A percentile compares a stretch with the other conserved stretches of the same genome.
These are phyloP conservation scores for Rhyacophila brunnea DNA, from an alignment of 1,140 invertebrate genomes.

Conservation along the genomic window DNA sequence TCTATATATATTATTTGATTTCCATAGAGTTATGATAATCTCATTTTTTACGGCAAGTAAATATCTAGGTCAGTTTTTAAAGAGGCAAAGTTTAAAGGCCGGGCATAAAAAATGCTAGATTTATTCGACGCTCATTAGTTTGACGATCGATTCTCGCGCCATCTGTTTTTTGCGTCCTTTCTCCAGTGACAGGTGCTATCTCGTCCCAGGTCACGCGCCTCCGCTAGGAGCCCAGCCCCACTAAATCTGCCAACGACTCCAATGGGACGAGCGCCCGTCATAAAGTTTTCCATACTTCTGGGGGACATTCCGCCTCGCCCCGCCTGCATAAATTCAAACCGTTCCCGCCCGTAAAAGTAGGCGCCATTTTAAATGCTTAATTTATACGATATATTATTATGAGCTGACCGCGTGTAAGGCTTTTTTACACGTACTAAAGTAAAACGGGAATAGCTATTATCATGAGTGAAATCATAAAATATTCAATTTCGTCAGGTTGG, in stretches of 20 bases:
- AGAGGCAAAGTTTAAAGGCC: no score
- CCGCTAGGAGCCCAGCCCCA: background rate
- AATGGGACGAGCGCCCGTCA: constrained; percentile 25
- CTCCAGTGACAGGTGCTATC: constrained; percentile 16
- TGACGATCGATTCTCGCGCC: no score
- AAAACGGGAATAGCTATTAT: background rate
- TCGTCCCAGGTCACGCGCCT: background rate
- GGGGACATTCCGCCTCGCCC: background rate
- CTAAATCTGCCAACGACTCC: constrained; percentile 27
- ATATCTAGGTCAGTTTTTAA: no score
- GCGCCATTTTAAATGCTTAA: constrained; percentile 20
- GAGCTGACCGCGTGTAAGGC: constrained; percentile 5
- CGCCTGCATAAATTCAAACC: constrained; percentile 10
- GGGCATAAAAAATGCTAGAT: no score
- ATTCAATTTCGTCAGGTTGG: background rate
- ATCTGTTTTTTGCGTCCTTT: no score
- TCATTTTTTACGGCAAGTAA: no score
- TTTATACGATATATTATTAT: constrained; percentile 1
- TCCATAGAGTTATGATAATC: no score
- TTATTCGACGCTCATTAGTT: no score
- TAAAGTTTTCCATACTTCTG: constrained; percentile 25
- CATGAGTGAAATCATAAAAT: background rate
- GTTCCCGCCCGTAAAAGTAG: constrained; percentile 5
- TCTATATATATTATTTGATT: no score
- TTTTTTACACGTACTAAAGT: constrained; percentile 1